These are phyloP conservation scores for Callopanchax toddi DNA, from an alignment of 2,113 vertebrate genomes.

Conservation along the genomic window DNA sequence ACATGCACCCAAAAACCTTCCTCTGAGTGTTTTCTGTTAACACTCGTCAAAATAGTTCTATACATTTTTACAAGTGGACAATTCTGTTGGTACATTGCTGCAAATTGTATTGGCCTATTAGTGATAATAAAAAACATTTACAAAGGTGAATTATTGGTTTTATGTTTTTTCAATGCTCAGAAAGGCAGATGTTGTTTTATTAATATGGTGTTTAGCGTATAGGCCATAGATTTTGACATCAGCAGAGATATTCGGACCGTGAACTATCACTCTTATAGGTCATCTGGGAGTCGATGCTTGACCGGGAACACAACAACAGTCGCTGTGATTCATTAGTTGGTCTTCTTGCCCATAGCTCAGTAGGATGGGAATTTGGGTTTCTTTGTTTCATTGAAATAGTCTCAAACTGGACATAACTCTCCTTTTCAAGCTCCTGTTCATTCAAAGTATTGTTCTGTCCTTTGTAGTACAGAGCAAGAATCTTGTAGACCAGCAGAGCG, in stretches of 20 bases:
- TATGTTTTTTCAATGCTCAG: not conserved
- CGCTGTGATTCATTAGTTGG: conserved; percentile 88
- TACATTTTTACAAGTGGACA: conserved; percentile 11
- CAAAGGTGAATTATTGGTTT: too few species aligned
- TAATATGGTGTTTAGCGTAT: not conserved
- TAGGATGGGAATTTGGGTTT: conserved; percentile 69
- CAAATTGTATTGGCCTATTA: too few species aligned
- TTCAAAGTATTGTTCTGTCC: conserved; percentile 65
- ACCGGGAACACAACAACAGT: conserved; percentile 88
- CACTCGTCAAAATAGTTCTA: conserved; percentile 10
- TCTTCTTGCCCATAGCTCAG: conserved; percentile 87
- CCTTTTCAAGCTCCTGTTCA: conserved; percentile 88
- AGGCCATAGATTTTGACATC: conserved; percentile 46
- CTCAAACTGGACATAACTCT: conserved; percentile 96
- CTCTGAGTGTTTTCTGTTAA: not conserved
- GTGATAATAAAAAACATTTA: not conserved
- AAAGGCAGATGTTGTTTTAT: conserved; percentile 51
- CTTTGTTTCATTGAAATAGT: conserved; percentile 88
- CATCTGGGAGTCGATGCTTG: conserved; percentile 90
- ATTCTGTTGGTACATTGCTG: not conserved
- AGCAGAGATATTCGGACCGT: conserved; percentile 87
- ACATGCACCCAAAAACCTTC: not conserved
- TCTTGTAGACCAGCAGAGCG: conserved; percentile 89
- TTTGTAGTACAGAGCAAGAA: conserved; percentile 84
- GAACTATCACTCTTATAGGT: conserved; percentile 88